Conservation (phyloP, 2,888 invertebrate genomes). For the Beris morrisii region DNA sequence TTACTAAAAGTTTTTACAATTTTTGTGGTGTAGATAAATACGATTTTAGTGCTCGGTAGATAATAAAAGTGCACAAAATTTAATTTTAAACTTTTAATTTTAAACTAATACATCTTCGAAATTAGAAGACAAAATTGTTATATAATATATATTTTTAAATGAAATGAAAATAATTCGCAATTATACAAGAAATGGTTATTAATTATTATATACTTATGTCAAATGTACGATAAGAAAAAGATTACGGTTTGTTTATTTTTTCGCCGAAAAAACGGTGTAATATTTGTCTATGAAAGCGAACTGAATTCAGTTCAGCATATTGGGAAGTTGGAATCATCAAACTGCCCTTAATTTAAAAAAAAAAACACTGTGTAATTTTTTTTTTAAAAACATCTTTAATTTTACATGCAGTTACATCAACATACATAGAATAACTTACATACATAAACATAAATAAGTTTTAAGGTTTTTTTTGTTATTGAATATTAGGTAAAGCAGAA, state of each 20-base stretch:
- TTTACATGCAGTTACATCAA: slow-evolving; percentile 25
- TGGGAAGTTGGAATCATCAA: too few species aligned
- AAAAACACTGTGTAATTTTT: too few species aligned
- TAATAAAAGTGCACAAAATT: slow-evolving; percentile 28
- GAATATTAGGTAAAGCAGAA: slow-evolving; percentile 29
- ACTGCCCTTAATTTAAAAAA: too few species aligned
- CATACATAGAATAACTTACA: slow-evolving; percentile 25
- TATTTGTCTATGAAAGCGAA: slow-evolving; percentile 14
- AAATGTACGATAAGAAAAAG: slow-evolving; percentile 24
- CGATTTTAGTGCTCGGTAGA: slow-evolving; percentile 27
- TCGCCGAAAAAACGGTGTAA: slow-evolving; percentile 1
- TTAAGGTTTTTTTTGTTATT: slow-evolving; percentile 33
- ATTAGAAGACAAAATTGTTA: slow-evolving; percentile 25
- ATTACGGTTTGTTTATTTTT: background rate
- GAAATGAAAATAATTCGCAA: slow-evolving; percentile 11
- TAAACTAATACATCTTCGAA: slow-evolving; percentile 7
- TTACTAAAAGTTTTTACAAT: slow-evolving; percentile 32
- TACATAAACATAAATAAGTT: slow-evolving; percentile 24
- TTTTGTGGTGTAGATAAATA: slow-evolving; percentile 32
- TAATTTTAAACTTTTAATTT: background rate
- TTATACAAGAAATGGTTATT: slow-evolving; percentile 26
- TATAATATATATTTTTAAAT: slow-evolving; percentile 35
- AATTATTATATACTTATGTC: slow-evolving; percentile 19
- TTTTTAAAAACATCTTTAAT: too few species aligned
- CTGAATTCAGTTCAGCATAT: background rate